Conservation (phyloP, 2,113 vertebrate species). For the Pachycephala philippinensis region DNA sequence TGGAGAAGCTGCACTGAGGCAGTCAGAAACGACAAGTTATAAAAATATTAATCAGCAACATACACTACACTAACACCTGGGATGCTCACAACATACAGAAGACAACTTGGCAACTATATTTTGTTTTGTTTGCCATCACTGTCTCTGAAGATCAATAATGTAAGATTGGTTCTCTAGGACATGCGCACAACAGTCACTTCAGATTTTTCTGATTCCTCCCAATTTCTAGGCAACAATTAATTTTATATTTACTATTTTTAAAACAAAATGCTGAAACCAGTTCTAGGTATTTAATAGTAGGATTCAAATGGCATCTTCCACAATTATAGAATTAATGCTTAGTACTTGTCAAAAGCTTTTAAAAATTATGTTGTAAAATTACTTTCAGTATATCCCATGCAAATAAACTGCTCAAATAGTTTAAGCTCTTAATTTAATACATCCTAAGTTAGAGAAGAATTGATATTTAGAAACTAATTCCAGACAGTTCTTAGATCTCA, state of each 20-base stretch:
- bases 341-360: slow-evolving; percentile 16
- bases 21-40: background rate
- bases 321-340: background rate
- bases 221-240: background rate
- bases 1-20: background rate
- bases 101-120: background rate
- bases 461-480: slow-evolving; percentile 17
- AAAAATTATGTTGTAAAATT: background rate
- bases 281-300: slow-evolving; percentile 1
- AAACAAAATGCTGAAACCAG: slow-evolving; percentile 1
- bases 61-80: slow-evolving; percentile 3
- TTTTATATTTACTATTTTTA: background rate
- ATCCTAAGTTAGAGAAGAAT: slow-evolving; percentile 12
- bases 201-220: background rate
- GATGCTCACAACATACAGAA: slow-evolving; percentile 14
- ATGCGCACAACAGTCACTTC: background rate
- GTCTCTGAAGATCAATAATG: background rate
- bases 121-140: background rate
- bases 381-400: slow-evolving; percentile 16
- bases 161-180: background rate
- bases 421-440: slow-evolving; percentile 8
- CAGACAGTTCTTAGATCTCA: slow-evolving; percentile 17
- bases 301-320: slow-evolving; percentile 6
- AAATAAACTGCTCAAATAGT: background rate
- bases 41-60: background rate